Evolutionary conservation across 2,888 invertebrate genomes (phyloP).

Genomic region (Dinocampus coccinellae): DNA sequence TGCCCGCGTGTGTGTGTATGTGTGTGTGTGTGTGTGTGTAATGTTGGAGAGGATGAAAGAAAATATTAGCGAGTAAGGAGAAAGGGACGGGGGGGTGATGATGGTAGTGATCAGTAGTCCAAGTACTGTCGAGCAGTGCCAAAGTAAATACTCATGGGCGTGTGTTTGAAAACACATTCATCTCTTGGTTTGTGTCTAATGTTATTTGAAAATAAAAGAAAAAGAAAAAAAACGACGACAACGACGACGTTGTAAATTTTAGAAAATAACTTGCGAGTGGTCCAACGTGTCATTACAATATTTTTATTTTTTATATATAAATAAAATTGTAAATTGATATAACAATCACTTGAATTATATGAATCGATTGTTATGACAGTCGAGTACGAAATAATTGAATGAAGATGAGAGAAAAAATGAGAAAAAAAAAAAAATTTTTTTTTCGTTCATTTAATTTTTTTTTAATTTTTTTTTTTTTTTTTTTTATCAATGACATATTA

Average conservation of each 20-base stretch:
- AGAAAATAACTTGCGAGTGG: background rate
- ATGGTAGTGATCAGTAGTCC: background rate
- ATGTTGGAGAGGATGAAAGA: no score
- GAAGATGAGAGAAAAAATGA: no score
- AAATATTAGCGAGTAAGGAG: background rate
- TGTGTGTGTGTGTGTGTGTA: background rate
- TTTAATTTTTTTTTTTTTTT: no score
- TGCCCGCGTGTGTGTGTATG: no score
- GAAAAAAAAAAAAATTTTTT: no score
- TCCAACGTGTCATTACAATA: background rate
- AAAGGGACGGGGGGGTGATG: background rate
- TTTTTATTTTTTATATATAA: background rate
- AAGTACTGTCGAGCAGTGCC: conserved; percentile 60
- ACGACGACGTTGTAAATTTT: background rate
- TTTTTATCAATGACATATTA: background rate
- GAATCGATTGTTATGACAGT: no score
- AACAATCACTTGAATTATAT: no score
- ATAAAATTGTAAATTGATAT: background rate
- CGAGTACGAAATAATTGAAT: no score
- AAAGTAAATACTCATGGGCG: conserved; percentile 65
- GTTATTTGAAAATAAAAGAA: background rate
- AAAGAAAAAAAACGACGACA: background rate
- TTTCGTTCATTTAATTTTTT: no score
- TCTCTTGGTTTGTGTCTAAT: background rate
- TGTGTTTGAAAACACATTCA: conserved; percentile 68